Conservation (phyloP, 1,140 invertebrate genomes). For the Metopolophium dirhodum region DNA sequence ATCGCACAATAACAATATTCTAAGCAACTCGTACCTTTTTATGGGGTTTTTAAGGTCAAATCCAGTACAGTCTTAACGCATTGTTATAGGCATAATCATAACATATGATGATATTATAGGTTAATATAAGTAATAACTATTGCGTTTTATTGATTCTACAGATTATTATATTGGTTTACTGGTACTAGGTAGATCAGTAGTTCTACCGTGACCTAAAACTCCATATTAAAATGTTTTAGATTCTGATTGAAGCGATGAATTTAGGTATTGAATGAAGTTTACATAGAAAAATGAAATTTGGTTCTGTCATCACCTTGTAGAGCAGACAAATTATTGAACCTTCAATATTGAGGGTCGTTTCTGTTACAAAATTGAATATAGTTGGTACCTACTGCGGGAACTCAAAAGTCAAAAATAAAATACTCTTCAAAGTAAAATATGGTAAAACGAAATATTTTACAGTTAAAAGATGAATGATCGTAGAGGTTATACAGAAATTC, state of each 20-base stretch:
- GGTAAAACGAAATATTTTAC: no score
- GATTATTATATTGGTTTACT: background rate
- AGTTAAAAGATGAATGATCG: background rate
- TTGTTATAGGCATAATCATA: background rate
- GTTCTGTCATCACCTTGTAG: background rate
- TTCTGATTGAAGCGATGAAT: background rate
- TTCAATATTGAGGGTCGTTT: background rate
- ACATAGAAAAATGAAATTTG: no score
- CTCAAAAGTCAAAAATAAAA: background rate
- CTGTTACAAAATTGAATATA: no score
- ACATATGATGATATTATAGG: background rate
- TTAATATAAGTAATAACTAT: background rate
- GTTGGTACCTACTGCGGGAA: background rate
- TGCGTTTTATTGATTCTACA: background rate
- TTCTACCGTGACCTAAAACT: background rate
- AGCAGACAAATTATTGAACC: background rate
- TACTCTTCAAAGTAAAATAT: no score
- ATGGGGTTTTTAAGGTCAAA: background rate
- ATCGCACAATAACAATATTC: background rate
- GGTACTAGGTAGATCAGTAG: background rate
- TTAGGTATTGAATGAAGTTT: background rate
- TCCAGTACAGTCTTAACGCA: background rate
- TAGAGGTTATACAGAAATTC: background rate
- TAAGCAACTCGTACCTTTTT: background rate
- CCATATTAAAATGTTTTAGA: background rate